Conservation (phyloP, 2,888 invertebrate genomes). For the Ceramica pisi region DNA sequence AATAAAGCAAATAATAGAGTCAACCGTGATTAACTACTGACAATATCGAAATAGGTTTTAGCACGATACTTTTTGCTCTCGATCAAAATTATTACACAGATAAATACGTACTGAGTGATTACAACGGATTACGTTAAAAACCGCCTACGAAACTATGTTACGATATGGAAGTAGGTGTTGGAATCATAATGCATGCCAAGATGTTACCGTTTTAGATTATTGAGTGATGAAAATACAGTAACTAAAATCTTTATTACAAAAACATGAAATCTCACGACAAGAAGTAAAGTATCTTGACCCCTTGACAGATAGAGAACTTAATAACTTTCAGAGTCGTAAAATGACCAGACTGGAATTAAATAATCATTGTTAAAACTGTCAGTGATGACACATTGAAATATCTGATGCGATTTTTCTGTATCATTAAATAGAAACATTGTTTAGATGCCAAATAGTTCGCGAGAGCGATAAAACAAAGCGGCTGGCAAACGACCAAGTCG, state of each 20-base stretch:
- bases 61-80: not conserved
- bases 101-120: not conserved
- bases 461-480: constrained; percentile 87
- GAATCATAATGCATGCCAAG: not conserved
- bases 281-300: constrained; percentile 31
- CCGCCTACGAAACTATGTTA: not conserved
- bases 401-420: constrained; percentile 84
- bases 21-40: constrained; percentile 63
- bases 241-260: constrained; percentile 35
- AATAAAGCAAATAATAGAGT: constrained; percentile 76
- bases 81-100: not conserved
- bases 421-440: constrained; percentile 88
- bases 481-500: constrained; percentile 88
- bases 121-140: not conserved
- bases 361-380: constrained; percentile 68
- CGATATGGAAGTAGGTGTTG: not conserved
- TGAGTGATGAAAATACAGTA: not conserved
- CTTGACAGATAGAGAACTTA: constrained; percentile 29
- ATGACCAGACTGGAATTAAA: constrained; percentile 58
- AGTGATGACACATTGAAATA: constrained; percentile 83
- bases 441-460: constrained; percentile 88
- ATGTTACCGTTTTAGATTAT: constrained; percentile 1
- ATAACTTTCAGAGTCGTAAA: constrained; percentile 40
- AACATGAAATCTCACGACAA: constrained; percentile 12
- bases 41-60: constrained; percentile 37